Conservation (phyloP, 1,140 invertebrate genomes). For the Drosophila ohnishii region DNA sequence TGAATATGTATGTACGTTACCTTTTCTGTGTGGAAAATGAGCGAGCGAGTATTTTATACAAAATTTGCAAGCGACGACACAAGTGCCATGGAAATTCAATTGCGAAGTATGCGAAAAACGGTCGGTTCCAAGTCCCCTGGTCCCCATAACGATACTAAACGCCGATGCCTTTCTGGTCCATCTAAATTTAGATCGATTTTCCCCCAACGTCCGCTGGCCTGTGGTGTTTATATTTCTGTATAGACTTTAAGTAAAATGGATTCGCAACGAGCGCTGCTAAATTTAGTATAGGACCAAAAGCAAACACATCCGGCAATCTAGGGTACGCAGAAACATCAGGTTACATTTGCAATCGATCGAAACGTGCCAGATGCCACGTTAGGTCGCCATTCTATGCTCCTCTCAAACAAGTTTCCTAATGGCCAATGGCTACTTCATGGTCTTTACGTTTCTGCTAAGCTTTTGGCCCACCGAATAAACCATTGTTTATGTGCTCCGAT, state of each 20-base stretch:
- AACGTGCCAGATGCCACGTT: slow-evolving; percentile 40
- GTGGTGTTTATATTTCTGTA: slow-evolving; percentile 19
- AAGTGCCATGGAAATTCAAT: slow-evolving; percentile 23
- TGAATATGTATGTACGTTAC: not conserved
- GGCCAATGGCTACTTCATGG: not conserved
- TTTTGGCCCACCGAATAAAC: not conserved
- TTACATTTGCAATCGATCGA: slow-evolving; percentile 43
- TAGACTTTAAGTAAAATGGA: slow-evolving; percentile 44
- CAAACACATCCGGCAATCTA: slow-evolving; percentile 41
- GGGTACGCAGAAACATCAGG: slow-evolving; percentile 43
- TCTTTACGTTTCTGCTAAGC: not conserved
- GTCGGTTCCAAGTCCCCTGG: not conserved
- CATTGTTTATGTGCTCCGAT: not conserved
- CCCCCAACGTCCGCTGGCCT: slow-evolving; percentile 8
- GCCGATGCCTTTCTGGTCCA: slow-evolving; percentile 13
- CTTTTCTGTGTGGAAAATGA: slow-evolving; percentile 7
- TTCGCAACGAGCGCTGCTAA: slow-evolving; percentile 31
- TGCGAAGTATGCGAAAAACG: slow-evolving; percentile 21
- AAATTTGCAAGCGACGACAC: slow-evolving; percentile 19
- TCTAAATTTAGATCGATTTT: slow-evolving; percentile 46
- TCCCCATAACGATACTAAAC: slow-evolving; percentile 22
- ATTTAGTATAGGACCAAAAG: slow-evolving; percentile 39
- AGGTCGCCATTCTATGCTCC: slow-evolving; percentile 2
- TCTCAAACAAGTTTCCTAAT: not conserved
- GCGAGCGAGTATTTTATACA: slow-evolving; percentile 13